A percentile compares a stretch with the other conserved stretches of the same genome.
Evolutionary conservation across 2,113 vertebrate species (phyloP).

Genomic region (Corythoichthys intestinalis): DNA sequence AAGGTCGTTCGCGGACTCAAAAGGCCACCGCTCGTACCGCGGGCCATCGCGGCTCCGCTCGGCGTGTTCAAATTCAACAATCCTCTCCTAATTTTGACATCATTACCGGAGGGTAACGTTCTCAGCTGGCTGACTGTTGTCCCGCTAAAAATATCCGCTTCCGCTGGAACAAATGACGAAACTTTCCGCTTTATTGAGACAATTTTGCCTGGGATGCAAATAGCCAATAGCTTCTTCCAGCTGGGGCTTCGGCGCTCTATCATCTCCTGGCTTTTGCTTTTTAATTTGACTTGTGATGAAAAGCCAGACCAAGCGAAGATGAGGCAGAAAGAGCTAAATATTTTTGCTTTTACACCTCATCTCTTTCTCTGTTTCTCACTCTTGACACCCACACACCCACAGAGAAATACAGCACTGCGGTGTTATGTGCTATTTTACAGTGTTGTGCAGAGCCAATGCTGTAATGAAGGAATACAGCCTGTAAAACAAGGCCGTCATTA

Average conservation of each 20-base stretch:
- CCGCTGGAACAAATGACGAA: slow-evolving; percentile 25
- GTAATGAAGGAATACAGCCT: slow-evolving; percentile 40
- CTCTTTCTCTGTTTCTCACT: slow-evolving; percentile 47
- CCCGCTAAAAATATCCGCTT: slow-evolving; percentile 52
- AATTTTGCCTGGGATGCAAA: slow-evolving; percentile 25
- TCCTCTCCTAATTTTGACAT: slow-evolving; percentile 41
- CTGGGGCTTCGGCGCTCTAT: slow-evolving; percentile 26
- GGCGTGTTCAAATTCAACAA: slow-evolving; percentile 38
- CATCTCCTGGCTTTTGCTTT: slow-evolving; percentile 9
- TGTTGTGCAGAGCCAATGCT: slow-evolving; percentile 49
- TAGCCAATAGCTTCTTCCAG: slow-evolving; percentile 28
- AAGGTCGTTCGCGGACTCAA: slow-evolving; percentile 29
- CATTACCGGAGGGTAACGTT: slow-evolving; percentile 51
- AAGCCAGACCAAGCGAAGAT: slow-evolving; percentile 9
- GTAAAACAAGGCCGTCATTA: slow-evolving; percentile 32
- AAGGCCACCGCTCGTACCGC: slow-evolving; percentile 36
- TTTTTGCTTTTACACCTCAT: slow-evolving; percentile 11
- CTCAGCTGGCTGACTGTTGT: slow-evolving; percentile 51
- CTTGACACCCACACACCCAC: slow-evolving; percentile 62
- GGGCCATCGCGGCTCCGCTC: slow-evolving; percentile 12
- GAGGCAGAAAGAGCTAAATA: slow-evolving; percentile 5
- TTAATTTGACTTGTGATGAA: slow-evolving; percentile 9
- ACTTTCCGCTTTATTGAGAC: slow-evolving; percentile 38
- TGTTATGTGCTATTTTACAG: slow-evolving; percentile 50
- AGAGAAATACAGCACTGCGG: slow-evolving; percentile 51